phyloP scores from a whole-genome alignment of 2,113 vertebrate genomes.

The Chaenogobius annularis region DNA sequence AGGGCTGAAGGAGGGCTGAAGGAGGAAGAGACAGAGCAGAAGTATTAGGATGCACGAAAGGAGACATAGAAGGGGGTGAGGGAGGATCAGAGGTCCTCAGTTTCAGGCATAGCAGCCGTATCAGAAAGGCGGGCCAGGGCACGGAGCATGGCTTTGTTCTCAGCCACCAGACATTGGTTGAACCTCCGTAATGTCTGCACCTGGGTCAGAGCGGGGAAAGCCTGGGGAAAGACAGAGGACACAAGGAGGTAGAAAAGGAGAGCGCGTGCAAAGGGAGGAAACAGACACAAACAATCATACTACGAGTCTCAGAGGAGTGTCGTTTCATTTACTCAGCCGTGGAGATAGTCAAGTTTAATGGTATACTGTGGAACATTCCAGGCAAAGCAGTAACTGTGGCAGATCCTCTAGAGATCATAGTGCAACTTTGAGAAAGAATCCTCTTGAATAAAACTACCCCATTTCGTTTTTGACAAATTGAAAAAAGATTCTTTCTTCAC shows the following conservation, averaged over 20 bases:
- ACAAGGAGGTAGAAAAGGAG: constrained; percentile 32
- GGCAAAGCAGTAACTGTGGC: too few relatives aligned
- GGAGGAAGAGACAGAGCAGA: constrained; percentile 49
- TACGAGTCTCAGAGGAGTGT: constrained; percentile 4
- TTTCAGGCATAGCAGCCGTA: constrained; percentile 83
- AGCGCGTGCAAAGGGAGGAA: constrained; percentile 47
- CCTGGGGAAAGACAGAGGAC: constrained; percentile 78
- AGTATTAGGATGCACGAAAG: constrained; percentile 43
- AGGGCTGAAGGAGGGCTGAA: constrained; percentile 49
- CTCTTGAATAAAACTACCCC: too few relatives aligned
- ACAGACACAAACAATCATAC: constrained; percentile 24
- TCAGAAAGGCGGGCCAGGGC: constrained; percentile 87
- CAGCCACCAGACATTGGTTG: constrained; percentile 89
- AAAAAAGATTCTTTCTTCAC: too few relatives aligned
- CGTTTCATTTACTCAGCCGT: too few relatives aligned
- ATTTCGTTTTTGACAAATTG: too few relatives aligned
- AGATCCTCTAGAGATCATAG: too few relatives aligned
- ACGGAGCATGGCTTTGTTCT: constrained; percentile 93
- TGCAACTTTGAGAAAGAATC: too few relatives aligned
- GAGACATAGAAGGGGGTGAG: constrained; percentile 51
- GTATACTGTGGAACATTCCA: too few relatives aligned
- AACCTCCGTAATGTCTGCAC: constrained; percentile 87
- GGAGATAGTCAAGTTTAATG: too few relatives aligned
- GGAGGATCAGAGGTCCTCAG: constrained; percentile 88
- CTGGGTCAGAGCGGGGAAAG: constrained; percentile 89